Conservation (phyloP, 2,797 vertebrate species). For the Hapalemur alaotrensis region DNA sequence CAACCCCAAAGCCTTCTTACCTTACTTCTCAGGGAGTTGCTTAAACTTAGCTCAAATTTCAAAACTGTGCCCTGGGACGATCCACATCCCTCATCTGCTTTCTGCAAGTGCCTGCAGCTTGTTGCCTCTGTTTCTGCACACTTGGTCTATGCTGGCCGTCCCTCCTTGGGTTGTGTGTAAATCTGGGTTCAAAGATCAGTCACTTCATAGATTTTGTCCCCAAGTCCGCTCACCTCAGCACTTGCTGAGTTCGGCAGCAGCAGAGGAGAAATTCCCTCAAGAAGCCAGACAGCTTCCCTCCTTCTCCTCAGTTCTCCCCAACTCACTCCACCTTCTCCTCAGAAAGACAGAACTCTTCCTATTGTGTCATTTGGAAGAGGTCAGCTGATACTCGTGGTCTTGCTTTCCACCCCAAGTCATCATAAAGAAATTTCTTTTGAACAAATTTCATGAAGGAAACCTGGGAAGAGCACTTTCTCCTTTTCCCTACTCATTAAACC, state of each 20-base stretch:
- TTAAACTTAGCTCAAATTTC: not conserved
- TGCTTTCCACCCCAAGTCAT: not conserved
- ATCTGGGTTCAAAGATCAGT: not conserved
- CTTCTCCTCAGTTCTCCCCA: not conserved
- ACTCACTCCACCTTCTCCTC: not conserved
- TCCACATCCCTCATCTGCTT: not conserved
- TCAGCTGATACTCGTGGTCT: accelerated
- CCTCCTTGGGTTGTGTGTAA: not conserved
- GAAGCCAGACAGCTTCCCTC: not conserved
- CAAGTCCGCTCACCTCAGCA: not conserved
- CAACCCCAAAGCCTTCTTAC: not conserved
- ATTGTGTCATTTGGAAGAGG: not conserved
- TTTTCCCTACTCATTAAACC: not conserved
- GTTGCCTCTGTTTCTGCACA: not conserved
- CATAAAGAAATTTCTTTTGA: not conserved
- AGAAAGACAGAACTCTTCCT: not conserved
- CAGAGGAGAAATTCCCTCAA: not conserved
- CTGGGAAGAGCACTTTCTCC: not conserved
- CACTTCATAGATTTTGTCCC: not conserved
- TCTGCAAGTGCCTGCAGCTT: not conserved
- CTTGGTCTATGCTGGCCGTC: accelerated
- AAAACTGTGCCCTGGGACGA: accelerated
- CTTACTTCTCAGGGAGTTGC: not conserved
- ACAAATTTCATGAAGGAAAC: not conserved
- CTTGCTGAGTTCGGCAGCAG: not conserved